A percentile compares a stretch with the other conserved stretches of the same genome.
These are phyloP conservation scores for Desmophyllum pertusum DNA, from an alignment of 92 coral and sea anemone genomes.

Conservation along the genomic window DNA sequence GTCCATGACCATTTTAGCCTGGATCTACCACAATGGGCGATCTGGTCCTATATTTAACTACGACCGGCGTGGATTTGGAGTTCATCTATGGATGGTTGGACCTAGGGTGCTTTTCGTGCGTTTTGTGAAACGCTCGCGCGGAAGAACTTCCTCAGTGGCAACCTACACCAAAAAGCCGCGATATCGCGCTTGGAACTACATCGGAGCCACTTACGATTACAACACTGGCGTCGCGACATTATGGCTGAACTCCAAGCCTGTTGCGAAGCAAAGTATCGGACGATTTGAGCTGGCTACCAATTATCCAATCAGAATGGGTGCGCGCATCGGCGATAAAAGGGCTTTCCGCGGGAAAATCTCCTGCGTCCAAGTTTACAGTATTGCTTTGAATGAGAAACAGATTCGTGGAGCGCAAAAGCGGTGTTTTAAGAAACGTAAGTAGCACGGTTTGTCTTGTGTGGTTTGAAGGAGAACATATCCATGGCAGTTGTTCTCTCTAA, in stretches of 20 bases:
- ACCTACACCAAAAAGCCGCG: slow-evolving; percentile 59
- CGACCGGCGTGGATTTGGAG: slow-evolving; percentile 67
- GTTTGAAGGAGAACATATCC: not conserved
- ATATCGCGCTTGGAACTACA: slow-evolving; percentile 83
- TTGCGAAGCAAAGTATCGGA: slow-evolving; percentile 60
- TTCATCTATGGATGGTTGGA: slow-evolving; percentile 78
- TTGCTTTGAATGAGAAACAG: slow-evolving; percentile 56
- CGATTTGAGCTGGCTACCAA: slow-evolving; percentile 70
- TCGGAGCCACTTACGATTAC: slow-evolving; percentile 74
- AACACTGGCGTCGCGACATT: slow-evolving; percentile 66
- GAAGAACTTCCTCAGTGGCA: slow-evolving; percentile 55
- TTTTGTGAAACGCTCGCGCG: slow-evolving; percentile 56
- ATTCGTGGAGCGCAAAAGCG: slow-evolving; percentile 57
- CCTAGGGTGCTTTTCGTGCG: slow-evolving; percentile 75
- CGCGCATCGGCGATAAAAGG: slow-evolving; percentile 58
- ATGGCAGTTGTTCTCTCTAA: not conserved
- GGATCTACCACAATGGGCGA: slow-evolving; percentile 80
- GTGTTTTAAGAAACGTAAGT: slow-evolving; percentile 63
- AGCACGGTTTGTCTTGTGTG: not conserved
- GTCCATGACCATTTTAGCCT: slow-evolving; percentile 80
- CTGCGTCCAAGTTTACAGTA: slow-evolving; percentile 72
- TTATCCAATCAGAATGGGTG: slow-evolving; percentile 76
- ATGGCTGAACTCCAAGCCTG: slow-evolving; percentile 63
- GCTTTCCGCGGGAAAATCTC: slow-evolving; percentile 72
- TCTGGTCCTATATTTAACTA: slow-evolving; percentile 89